Evolutionary conservation across 2,888 invertebrate species (phyloP).

Genomic region (Apomyelois bistriatella): DNA sequence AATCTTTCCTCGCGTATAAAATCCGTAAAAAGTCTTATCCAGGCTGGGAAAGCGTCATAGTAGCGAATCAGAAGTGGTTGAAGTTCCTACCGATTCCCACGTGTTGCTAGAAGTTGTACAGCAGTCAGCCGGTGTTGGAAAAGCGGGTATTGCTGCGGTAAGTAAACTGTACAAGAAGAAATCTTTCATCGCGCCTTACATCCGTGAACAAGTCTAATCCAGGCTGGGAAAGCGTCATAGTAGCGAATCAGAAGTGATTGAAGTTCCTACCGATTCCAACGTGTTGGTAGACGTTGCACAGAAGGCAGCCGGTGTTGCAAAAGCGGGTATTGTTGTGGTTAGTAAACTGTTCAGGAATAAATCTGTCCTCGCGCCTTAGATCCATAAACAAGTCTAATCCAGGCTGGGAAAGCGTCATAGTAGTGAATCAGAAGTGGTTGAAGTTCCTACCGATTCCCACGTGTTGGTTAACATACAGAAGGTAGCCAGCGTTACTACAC

Average conservation of each 20-base stretch:
- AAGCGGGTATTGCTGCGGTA: conserved; percentile 58
- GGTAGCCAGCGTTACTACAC: conserved; percentile 47
- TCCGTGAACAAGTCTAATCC: too few species aligned
- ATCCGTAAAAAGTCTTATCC: too few species aligned
- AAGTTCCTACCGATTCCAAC: conserved; percentile 46
- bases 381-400: too few species aligned
- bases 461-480: conserved; percentile 35
- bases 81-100: conserved; percentile 46
- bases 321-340: conserved; percentile 58
- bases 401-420: conserved; percentile 45
- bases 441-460: conserved; percentile 46
- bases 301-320: conserved; percentile 45
- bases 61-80: conserved; percentile 45
- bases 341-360: conserved; percentile 23
- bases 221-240: conserved; percentile 45
- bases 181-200: too few species aligned
- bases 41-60: conserved; percentile 45
- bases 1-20: too few species aligned
- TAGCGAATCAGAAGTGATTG: conserved; percentile 45
- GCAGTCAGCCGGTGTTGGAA: conserved; percentile 45
- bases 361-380: too few species aligned
- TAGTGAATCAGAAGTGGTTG: conserved; percentile 45
- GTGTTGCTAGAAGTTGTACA: conserved; percentile 42
- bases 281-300: conserved; percentile 42
- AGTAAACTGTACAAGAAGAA: conserved; percentile 23